Conservation (phyloP, 2,888 invertebrate genomes). For the Poecilus cupreus region DNA sequence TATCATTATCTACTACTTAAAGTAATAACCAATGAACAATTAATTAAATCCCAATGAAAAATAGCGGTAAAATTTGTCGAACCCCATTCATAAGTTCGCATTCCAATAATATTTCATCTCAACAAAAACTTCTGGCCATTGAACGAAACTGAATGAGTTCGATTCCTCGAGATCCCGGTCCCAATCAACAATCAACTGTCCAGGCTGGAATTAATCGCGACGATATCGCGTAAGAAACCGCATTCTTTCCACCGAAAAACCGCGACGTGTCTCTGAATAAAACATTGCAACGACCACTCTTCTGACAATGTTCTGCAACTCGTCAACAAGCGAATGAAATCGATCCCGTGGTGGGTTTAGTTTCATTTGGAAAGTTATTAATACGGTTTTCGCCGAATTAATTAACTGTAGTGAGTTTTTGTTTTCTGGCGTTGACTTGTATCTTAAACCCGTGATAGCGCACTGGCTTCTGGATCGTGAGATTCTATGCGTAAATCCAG, state of each 20-base stretch:
- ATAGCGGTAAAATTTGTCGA: conserved; percentile 3
- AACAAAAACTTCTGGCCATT: not conserved
- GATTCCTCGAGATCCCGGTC: not conserved
- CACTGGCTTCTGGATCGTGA: no score
- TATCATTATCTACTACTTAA: no score
- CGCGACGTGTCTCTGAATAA: not conserved
- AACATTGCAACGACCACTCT: not conserved
- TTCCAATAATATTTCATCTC: not conserved
- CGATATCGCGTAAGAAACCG: conserved; percentile 13
- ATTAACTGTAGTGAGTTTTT: not conserved
- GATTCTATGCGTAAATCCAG: no score
- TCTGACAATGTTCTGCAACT: not conserved
- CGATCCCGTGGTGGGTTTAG: not conserved
- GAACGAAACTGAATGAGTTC: not conserved
- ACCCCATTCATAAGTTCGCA: not conserved
- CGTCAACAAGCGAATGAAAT: conserved; percentile 29
- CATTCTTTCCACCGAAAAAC: conserved; percentile 21
- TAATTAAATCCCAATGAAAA: no score
- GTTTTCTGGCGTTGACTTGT: no score
- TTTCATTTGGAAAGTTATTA: not conserved
- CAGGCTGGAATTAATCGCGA: conserved; percentile 10
- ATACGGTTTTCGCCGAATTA: not conserved
- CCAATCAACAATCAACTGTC: conserved; percentile 34
- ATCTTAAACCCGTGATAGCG: no score
- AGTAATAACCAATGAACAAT: no score